A percentile compares a stretch with the other conserved stretches of the same genome.
These are phyloP conservation scores for Heptranchias perlo DNA, from an alignment of 2,113 vertebrate species.

Conservation along the genomic window DNA sequence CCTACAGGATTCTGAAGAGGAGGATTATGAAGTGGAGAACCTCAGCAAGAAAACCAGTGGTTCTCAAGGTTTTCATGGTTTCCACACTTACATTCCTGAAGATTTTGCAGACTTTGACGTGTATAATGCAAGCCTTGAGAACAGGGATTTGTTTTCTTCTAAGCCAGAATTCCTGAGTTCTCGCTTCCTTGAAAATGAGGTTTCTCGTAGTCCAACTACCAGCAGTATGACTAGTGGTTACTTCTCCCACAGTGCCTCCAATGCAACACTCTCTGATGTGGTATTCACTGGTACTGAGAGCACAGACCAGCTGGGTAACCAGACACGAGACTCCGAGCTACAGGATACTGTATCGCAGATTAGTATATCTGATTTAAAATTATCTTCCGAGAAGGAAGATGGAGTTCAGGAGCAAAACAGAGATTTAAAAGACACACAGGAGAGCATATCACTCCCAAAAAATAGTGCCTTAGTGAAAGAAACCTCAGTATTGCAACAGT, in stretches of 20 bases:
- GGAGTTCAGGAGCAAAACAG: slow-evolving; percentile 59
- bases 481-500: slow-evolving; percentile 45
- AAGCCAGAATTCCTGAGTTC: slow-evolving; percentile 63
- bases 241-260: slow-evolving; percentile 95
- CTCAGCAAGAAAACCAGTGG: slow-evolving; percentile 54
- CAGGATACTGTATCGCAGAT: slow-evolving; percentile 44
- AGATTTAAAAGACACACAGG: slow-evolving; percentile 47
- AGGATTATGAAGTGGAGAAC: slow-evolving; percentile 60
- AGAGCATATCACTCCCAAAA: slow-evolving; percentile 49
- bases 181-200: slow-evolving; percentile 66
- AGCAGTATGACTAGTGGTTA: slow-evolving; percentile 97
- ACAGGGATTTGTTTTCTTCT: slow-evolving; percentile 66
- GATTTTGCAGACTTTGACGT: slow-evolving; percentile 96
- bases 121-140: slow-evolving; percentile 88
- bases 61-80: slow-evolving; percentile 55
- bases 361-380: slow-evolving; percentile 45
- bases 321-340: slow-evolving; percentile 54
- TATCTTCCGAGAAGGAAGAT: slow-evolving; percentile 43
- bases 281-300: slow-evolving; percentile 80
- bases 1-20: slow-evolving; percentile 85
- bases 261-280: slow-evolving; percentile 85
- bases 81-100: slow-evolving; percentile 77
- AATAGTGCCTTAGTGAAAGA: slow-evolving; percentile 66
- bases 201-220: slow-evolving; percentile 83
- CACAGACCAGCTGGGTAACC: slow-evolving; percentile 74